Conservation (phyloP, 2,888 invertebrate species). For the Isoperla grammatica region DNA sequence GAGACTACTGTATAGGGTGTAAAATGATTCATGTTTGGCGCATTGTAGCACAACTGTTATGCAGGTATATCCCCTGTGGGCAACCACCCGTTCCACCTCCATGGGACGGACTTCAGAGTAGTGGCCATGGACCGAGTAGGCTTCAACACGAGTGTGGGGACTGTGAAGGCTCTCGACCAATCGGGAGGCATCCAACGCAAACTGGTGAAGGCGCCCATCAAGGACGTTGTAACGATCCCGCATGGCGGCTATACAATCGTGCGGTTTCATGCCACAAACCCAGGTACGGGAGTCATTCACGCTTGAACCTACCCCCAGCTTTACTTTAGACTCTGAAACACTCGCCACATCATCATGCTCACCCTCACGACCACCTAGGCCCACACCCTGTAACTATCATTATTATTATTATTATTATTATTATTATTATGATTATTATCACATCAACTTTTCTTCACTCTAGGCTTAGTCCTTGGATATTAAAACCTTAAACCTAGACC, state of each 20-base stretch:
- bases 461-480: too few species aligned
- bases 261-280: constrained; percentile 78
- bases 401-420: too few species aligned
- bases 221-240: constrained; percentile 86
- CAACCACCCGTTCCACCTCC: constrained; percentile 84
- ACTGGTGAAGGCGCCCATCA: constrained; percentile 66
- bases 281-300: constrained; percentile 56
- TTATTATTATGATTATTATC: too few species aligned
- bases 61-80: constrained; percentile 70
- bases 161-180: constrained; percentile 61
- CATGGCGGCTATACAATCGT: constrained; percentile 86
- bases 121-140: constrained; percentile 71
- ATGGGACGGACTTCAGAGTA: constrained; percentile 80
- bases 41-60: too few species aligned
- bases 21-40: too few species aligned
- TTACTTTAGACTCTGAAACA: background rate
- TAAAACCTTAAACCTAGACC: too few species aligned
- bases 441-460: too few species aligned
- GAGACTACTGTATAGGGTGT: too few species aligned
- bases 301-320: background rate
- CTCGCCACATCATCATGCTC: background rate
- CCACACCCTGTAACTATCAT: too few species aligned
- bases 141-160: constrained; percentile 61
- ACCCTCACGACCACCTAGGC: too few species aligned
- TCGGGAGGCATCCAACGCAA: constrained; percentile 66